Base-by-base conservation (phyloP, 2,888 invertebrate species). In the Opisthograptis luteolata region DNA sequence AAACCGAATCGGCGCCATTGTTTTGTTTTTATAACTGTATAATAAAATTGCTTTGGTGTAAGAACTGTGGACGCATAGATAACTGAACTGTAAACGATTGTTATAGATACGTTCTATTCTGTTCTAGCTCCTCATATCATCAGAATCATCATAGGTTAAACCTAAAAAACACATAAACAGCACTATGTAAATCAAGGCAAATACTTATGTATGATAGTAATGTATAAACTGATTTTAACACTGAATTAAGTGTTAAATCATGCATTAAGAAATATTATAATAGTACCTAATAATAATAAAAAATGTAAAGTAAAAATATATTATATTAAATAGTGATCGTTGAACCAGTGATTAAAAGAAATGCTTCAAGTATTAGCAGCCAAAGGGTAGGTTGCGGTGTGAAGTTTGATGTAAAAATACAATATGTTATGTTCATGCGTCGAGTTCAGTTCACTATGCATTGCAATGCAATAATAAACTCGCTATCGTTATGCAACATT, bases 141-240 rank as follows among this genome's bases (percentile, higher is more conserved):
- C n/a, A n/a, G n/a, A n/a, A n/a, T n/a, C n/a, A n/a, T n/a, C n/a
- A n/a, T n/a, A n/a, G n/a, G n/a, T n/a, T n/a, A n/a, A n/a, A n/a
- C n/a, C n/a, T n/a, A n/a, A n/a, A n/a, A n/a, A n/a, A n/a, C n/a
- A n/a, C n/a, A n/a, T n/a, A 17, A 9, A 28, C 4, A 10, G 30
- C 1, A n/a, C 4, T 17, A 22, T 40, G 31, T 31, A 31, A 12
- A 46, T 20, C 20, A 40, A 48, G 8, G 19, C 22, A 48, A 41
- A 41, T 30, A 49, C 49, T 49, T 49, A 49, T 51, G 34, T 50
- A 41, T 39, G 8, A 36, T 34, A 43, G 30, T 40, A 47, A 6
- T 22, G 12, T 25, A 17, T 49, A 37, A 36, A 31, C 13, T 39
- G 27, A 10, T 31, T 7, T 12, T 42, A 27, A 31, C 49, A 43